Percentiles rank a stretch among this genome's conserved stretches.
These are phyloP conservation scores for Helicoverpa armigera DNA, from an alignment of 1,140 invertebrate genomes.

Conservation along the genomic window DNA sequence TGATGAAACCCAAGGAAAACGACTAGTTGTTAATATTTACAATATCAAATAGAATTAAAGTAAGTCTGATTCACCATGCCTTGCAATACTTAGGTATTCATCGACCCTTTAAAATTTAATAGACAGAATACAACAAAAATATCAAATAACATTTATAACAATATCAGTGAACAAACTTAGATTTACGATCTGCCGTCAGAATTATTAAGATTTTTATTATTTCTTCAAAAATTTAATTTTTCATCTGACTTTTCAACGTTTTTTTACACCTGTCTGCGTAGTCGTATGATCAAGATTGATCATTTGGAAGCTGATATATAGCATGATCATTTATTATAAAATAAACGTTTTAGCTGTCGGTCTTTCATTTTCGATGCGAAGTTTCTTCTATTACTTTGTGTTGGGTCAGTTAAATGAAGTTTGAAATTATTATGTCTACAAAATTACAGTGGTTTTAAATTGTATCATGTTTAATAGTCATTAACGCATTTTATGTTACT, in stretches of 20 bases:
- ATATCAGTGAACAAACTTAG: slow-evolving; percentile 14
- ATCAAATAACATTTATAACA: background rate
- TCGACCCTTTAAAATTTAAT: background rate
- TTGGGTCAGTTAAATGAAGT: background rate
- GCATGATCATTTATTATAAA: slow-evolving; percentile 23
- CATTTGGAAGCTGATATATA: background rate
- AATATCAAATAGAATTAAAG: background rate
- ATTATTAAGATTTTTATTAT: slow-evolving; percentile 18
- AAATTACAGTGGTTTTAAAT: too few relatives aligned
- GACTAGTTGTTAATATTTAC: too few relatives aligned
- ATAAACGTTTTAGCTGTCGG: slow-evolving; percentile 1
- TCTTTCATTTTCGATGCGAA: background rate
- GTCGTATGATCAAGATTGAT: slow-evolving; percentile 12
- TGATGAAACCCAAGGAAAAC: too few relatives aligned
- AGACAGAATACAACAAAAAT: background rate
- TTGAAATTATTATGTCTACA: background rate
- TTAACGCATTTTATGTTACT: too few relatives aligned
- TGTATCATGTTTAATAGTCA: too few relatives aligned
- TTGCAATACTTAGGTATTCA: background rate
- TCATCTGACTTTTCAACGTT: background rate
- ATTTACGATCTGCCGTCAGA: slow-evolving; percentile 12
- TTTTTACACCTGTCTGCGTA: slow-evolving; percentile 21
- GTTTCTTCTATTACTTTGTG: background rate
- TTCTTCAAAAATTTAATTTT: slow-evolving; percentile 28
- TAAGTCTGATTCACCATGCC: background rate